Evolutionary conservation across 1,140 invertebrate genomes (phyloP), one percentile per base, ranked within the genome.

Genomic region (Rhagoletis zephyria): DNA sequence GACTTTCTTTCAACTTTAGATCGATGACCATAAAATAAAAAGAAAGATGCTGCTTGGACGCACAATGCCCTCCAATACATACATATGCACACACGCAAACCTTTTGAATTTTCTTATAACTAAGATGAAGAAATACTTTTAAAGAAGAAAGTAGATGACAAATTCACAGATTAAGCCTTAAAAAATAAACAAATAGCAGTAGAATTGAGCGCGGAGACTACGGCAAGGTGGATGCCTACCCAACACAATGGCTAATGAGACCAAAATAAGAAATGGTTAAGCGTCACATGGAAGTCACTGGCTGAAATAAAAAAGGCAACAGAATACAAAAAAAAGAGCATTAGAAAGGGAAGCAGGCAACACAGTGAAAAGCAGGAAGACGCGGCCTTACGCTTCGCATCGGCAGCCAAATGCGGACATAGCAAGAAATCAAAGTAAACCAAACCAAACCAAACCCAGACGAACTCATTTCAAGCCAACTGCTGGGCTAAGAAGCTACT

Each of bases 111-210:
- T 30, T 30, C 30, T 30, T 30, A 30, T 30, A 14, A 67, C n/a
- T 30, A 0, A 67, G 42, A 40, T 59, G 48, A 81, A 30, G n/a
- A 81, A 81, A 56, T 56, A 30, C 30, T 30, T 30, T 30, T 81
- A 48, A 81, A 81, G 48, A 81, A 81, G 48, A 81, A 19, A 81
- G n/a, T 81, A 81, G 74, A 81, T 81, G 74, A 81, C 74, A 81
- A 81, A 56, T 42, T 81, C 48, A 16, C 5, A 56, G 0, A 81
- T 16, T 81, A 56, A 42, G 48, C 7, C 74, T 48, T 81, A 81
- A 81, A 30, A 77, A 81, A 59, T n/a, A 19, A 81, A 56, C 5
- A 81, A 81, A n/a, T 56, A 7, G 74, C 48, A n/a, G 16, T 45
- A 74, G 19, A 56, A 81, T 56, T 81, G 48, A 51, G 48, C 67